These are phyloP conservation scores for Linepithema humile DNA, from an alignment of 1,140 invertebrate genomes.

Conservation along the genomic window DNA sequence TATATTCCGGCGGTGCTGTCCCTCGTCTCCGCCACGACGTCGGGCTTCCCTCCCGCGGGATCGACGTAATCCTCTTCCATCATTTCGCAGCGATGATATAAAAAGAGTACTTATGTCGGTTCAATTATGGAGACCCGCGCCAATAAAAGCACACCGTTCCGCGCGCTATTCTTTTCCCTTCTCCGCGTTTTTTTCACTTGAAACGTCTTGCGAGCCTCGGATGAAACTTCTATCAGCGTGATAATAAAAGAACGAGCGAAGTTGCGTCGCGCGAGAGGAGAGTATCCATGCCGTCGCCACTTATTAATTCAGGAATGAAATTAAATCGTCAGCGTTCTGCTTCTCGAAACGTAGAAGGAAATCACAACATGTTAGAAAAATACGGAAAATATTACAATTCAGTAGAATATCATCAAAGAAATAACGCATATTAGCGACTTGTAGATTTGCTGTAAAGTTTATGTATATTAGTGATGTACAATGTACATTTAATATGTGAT, in stretches of 20 bases:
- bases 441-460: neutral
- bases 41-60: constrained; percentile 68
- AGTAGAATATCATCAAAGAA: neutral
- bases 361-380: neutral
- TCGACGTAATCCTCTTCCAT: constrained; percentile 77
- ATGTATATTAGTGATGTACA: too few species aligned
- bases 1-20: constrained; percentile 9
- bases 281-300: constrained; percentile 5
- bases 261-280: neutral
- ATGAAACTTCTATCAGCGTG: constrained; percentile 15
- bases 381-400: neutral
- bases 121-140: constrained; percentile 72
- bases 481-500: too few species aligned
- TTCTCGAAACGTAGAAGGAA: neutral
- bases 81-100: constrained; percentile 74
- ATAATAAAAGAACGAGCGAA: constrained; percentile 24
- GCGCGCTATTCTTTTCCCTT: constrained; percentile 17
- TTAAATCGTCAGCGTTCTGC: neutral
- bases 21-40: constrained; percentile 39
- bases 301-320: constrained; percentile 36
- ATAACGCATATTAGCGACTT: neutral
- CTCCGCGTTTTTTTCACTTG: neutral
- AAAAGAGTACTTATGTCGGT: constrained; percentile 77
- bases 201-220: constrained; percentile 10
- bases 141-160: constrained; percentile 65